Evolutionary conservation across 1,140 invertebrate genomes (phyloP).

Genomic region (Bactericera cockerelli): DNA sequence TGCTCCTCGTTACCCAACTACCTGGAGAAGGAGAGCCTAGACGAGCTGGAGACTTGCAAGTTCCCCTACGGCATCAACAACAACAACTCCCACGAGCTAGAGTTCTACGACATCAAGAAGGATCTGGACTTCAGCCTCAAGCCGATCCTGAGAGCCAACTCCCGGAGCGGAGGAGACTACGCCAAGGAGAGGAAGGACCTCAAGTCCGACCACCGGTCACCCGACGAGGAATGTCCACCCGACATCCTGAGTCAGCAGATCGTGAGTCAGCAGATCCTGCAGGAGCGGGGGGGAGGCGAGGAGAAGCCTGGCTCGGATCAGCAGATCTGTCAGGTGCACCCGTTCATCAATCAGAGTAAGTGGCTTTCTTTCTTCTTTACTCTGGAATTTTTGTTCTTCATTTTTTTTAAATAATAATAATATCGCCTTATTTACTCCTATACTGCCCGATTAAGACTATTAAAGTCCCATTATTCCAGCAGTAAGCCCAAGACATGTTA

Average conservation of each 20-base stretch:
- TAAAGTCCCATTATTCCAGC: too few species aligned
- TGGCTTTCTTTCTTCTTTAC: too few species aligned
- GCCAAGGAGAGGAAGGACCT: too few species aligned
- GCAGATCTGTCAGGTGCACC: slow-evolving; percentile 37
- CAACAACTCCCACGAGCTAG: slow-evolving; percentile 39
- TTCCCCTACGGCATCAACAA: slow-evolving; percentile 31
- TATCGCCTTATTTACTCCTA: too few species aligned
- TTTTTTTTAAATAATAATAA: too few species aligned
- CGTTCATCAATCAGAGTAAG: slow-evolving; percentile 45
- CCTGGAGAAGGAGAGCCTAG: slow-evolving; percentile 35
- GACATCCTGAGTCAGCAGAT: slow-evolving; percentile 34
- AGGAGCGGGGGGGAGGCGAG: background rate
- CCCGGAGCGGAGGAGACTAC: too few species aligned
- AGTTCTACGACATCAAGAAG: slow-evolving; percentile 18
- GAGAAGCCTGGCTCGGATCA: background rate
- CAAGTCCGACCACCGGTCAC: slow-evolving; percentile 35
- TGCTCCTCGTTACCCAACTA: slow-evolving; percentile 54
- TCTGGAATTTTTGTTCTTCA: too few species aligned
- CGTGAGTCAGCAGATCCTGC: slow-evolving; percentile 15
- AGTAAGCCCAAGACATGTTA: too few species aligned
- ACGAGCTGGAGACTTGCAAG: slow-evolving; percentile 32
- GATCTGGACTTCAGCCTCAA: slow-evolving; percentile 18
- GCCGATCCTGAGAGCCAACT: background rate
- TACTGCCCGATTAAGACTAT: too few species aligned
- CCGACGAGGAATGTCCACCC: slow-evolving; percentile 54